Conservation (phyloP, 2,888 invertebrate genomes). For the Volucella bombylans region DNA sequence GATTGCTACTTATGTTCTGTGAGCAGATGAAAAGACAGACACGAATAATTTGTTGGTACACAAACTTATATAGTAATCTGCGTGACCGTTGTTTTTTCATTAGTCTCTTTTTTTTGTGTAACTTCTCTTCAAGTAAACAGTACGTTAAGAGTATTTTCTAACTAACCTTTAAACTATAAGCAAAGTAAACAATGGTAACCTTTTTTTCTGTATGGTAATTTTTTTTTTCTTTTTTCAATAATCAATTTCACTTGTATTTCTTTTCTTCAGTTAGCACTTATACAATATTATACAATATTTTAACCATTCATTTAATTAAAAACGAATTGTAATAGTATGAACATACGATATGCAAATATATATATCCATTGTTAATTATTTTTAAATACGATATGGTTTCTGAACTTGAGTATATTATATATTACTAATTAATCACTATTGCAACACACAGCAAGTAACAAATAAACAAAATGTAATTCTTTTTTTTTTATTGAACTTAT, state of each 20-base stretch:
- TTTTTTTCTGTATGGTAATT: not conserved
- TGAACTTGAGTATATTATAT: constrained; percentile 68
- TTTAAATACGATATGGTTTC: constrained; percentile 74
- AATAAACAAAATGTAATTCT: constrained; percentile 41
- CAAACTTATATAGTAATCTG: no score
- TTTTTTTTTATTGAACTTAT: constrained; percentile 70
- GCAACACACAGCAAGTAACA: constrained; percentile 22
- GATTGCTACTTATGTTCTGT: no score
- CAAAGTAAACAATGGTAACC: not conserved
- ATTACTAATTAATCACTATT: constrained; percentile 60
- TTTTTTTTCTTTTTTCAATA: constrained; percentile 3
- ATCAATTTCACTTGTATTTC: constrained; percentile 2
- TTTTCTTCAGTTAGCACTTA: constrained; percentile 19
- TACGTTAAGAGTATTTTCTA: constrained; percentile 24
- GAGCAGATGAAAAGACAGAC: no score
- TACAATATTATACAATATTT: constrained; percentile 34
- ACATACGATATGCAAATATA: constrained; percentile 30
- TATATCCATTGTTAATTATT: constrained; percentile 69
- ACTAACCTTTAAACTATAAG: constrained; percentile 1
- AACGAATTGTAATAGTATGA: constrained; percentile 37
- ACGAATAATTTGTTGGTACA: no score
- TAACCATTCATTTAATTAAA: constrained; percentile 47
- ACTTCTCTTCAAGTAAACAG: constrained; percentile 28
- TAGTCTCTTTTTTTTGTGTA: not conserved
- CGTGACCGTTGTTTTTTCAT: not conserved